phyloP scores from a whole-genome alignment of 2,888 invertebrate genomes.

The Lissocephala sabroskyi region DNA sequence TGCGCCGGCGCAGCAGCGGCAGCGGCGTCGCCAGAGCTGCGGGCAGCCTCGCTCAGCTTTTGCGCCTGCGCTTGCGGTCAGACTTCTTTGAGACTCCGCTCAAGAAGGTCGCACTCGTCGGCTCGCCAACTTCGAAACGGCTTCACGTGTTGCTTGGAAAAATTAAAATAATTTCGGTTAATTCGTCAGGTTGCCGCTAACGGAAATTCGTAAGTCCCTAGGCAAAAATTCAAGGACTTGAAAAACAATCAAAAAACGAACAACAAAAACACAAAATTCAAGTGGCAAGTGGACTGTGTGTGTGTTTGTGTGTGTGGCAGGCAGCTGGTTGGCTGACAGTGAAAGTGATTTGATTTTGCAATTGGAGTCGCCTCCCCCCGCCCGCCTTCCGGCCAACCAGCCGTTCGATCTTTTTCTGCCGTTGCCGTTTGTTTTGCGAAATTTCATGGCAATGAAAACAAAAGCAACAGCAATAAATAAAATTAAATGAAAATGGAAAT shows the following conservation, averaged over 20 bases:
- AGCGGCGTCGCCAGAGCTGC: constrained; percentile 4
- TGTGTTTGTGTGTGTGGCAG: background rate
- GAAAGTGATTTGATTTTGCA: constrained; percentile 69
- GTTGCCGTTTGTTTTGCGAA: background rate
- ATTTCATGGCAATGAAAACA: constrained; percentile 6
- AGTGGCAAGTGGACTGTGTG: constrained; percentile 24
- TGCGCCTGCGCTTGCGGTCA: constrained; percentile 61
- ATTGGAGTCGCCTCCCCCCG: constrained; percentile 47
- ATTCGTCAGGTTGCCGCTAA: no score
- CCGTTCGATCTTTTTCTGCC: background rate
- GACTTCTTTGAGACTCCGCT: constrained; percentile 73
- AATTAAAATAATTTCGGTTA: no score
- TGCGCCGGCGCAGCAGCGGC: background rate
- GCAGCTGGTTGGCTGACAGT: constrained; percentile 43
- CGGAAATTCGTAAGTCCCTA: no score
- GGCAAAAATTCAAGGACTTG: no score
- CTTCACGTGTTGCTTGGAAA: no score
- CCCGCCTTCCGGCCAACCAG: constrained; percentile 20
- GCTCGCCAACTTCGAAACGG: constrained; percentile 15
- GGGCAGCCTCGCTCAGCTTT: constrained; percentile 41
- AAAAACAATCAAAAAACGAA: constrained; percentile 5
- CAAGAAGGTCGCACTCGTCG: constrained; percentile 71
- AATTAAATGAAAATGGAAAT: constrained; percentile 24
- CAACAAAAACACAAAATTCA: constrained; percentile 1
- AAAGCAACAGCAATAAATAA: constrained; percentile 24